phyloP scores from a whole-genome alignment of 1,140 invertebrate genomes.

The Ctenoplectra terminalis region DNA sequence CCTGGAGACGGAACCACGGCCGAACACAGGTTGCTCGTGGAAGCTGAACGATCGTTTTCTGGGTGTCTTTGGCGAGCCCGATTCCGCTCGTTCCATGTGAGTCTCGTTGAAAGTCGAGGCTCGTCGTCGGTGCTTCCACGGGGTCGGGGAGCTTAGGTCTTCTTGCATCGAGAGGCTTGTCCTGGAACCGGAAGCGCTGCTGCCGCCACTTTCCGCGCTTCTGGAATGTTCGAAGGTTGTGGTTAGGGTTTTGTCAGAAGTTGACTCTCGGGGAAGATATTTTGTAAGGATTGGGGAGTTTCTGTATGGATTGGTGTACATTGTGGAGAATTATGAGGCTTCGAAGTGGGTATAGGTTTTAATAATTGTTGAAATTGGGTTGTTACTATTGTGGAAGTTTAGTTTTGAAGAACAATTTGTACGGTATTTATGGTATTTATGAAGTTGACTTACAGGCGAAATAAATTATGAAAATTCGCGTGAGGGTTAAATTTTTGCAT shows the following conservation, averaged over 20 bases:
- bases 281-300: no score
- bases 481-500: no score
- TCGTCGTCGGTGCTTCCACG: slow-evolving; percentile 77
- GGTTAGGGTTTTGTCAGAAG: neutral
- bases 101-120: slow-evolving; percentile 84
- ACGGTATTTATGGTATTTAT: no score
- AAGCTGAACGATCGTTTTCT: slow-evolving; percentile 83
- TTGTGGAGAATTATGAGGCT: no score
- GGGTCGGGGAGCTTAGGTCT: slow-evolving; percentile 61
- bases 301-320: no score
- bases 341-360: no score
- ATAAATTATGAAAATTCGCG: no score
- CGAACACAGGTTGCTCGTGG: slow-evolving; percentile 75
- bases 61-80: slow-evolving; percentile 72
- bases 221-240: slow-evolving; percentile 27
- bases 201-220: slow-evolving; percentile 69
- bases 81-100: slow-evolving; percentile 73
- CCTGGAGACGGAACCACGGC: slow-evolving; percentile 25
- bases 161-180: slow-evolving; percentile 69
- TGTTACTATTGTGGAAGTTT: no score
- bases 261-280: no score
- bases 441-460: no score
- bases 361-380: no score
- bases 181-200: slow-evolving; percentile 72
- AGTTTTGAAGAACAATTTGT: no score